Base-by-base conservation (phyloP, 2,888 invertebrate genomes). In the Drosophila bunnanda region DNA sequence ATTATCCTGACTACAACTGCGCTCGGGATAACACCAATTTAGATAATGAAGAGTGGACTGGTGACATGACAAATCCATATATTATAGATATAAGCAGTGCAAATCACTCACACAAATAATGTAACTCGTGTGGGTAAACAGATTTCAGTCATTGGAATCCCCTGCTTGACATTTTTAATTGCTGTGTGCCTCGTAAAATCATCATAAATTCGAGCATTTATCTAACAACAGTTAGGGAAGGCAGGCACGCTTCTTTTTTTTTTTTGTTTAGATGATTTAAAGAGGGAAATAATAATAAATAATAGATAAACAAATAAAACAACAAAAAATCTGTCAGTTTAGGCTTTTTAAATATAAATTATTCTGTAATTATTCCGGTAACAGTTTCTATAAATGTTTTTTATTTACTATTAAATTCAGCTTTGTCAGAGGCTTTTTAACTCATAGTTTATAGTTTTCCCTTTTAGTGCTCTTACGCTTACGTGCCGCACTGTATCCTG, bases 401-500 rank as follows among this genome's bases (percentile, higher is more conserved):
- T 10, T 28, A 46, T 46, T n/a, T 12, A 46, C n/a, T 4, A 28
- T 10, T 46, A 10, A 28, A 10, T 28, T 28, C n/a, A 1, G n/a
- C 0, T 4, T 28, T 15, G 10, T n/a, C 10, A 6, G 6, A 28
- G 10, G 28, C n/a, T 25, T 25, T n/a, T 9, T 25, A n/a, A 10
- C 9, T 28, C 4, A 12, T 1, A 5, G 4, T 44, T 44, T 9
- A 25, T 25, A 5, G 12, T 17, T 30, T 30, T 15, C n/a, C n/a
- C 17, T 15, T 20, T 4, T 9, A 9, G 4, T 25, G 30, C 5
- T 20, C 32, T 20, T 57, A 57, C 12, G 13, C 4, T 48, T 32
- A 17, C 7, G 57, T 34, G 28, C 32, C 57, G 36, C 34, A 58
- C 54, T 58, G 58, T 58, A 53, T 13, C n/a, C 20, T 50, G 38